Evolutionary conservation across 2,797 vertebrate genomes (phyloP).

Genomic region (Anabacerthia variegaticeps): DNA sequence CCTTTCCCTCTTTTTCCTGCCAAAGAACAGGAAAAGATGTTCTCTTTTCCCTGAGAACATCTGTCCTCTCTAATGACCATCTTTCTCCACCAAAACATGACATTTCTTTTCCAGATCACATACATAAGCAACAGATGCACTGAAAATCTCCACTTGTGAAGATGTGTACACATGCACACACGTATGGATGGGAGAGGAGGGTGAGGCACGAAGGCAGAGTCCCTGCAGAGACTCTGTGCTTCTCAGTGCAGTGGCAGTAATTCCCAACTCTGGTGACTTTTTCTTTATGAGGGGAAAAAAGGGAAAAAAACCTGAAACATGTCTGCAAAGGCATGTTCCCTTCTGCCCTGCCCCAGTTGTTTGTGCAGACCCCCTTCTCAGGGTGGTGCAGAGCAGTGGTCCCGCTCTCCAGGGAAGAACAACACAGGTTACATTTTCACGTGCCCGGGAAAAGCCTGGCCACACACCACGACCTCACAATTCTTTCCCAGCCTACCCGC

Average conservation of each 20-base stretch:
- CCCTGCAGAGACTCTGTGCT: background rate
- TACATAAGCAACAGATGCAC: background rate
- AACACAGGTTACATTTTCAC: background rate
- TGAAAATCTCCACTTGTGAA: background rate
- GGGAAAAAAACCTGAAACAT: background rate
- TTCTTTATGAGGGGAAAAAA: accelerated
- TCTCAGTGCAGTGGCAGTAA: background rate
- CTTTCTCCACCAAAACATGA: background rate
- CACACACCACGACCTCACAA: background rate
- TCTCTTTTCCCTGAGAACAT: background rate
- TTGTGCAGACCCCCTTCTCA: background rate
- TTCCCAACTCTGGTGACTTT: background rate
- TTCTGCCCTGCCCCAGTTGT: background rate
- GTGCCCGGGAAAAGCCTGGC: background rate
- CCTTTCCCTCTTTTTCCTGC: background rate
- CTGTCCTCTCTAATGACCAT: background rate
- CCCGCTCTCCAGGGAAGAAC: background rate
- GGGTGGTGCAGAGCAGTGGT: background rate
- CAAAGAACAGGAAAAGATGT: background rate
- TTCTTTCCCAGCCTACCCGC: background rate
- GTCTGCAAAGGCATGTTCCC: background rate
- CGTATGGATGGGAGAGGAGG: accelerated
- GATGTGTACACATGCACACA: accelerated
- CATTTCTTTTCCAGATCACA: background rate
- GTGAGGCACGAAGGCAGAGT: background rate